Percentiles rank a stretch among this genome's conserved stretches.
phyloP scores from a whole-genome alignment of 2,113 vertebrate species.

The Siniperca chuatsi region DNA sequence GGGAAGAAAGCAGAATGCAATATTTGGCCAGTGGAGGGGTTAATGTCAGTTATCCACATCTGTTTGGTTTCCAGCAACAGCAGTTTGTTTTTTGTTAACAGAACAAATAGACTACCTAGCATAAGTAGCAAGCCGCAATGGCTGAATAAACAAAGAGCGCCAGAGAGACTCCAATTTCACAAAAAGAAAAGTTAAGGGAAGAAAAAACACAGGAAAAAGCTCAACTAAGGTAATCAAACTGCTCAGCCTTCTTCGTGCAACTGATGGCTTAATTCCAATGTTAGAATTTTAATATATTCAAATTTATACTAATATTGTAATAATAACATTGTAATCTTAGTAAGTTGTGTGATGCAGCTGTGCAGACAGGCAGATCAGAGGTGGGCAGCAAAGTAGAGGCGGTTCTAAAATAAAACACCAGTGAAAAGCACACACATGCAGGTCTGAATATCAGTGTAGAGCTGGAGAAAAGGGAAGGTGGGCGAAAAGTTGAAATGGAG shows the following conservation, averaged over 20 bases:
- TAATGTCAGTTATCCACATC: neutral
- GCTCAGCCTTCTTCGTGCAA: neutral
- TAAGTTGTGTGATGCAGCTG: slow-evolving; percentile 1
- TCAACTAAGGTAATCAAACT: neutral
- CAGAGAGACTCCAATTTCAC: neutral
- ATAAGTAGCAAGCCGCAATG: neutral
- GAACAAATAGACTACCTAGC: neutral
- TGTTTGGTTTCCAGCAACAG: neutral
- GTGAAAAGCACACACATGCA: neutral
- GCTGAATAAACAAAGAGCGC: slow-evolving; percentile 7
- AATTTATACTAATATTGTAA: neutral
- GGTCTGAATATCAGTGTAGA: slow-evolving; percentile 24
- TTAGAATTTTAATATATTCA: neutral
- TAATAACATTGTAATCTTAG: neutral
- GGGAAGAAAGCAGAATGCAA: neutral
- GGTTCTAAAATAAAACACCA: slow-evolving; percentile 41
- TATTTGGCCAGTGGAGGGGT: neutral
- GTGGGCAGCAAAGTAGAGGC: slow-evolving; percentile 6
- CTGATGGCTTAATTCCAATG: neutral
- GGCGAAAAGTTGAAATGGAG: slow-evolving; percentile 33
- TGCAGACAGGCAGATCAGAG: slow-evolving; percentile 20
- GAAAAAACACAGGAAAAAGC: neutral
- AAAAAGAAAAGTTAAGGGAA: neutral
- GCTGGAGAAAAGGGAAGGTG: slow-evolving; percentile 29
- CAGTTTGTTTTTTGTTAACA: neutral